Evolutionary conservation across 2,888 invertebrate genomes (phyloP).

Genomic region (Operophtera brumata): DNA sequence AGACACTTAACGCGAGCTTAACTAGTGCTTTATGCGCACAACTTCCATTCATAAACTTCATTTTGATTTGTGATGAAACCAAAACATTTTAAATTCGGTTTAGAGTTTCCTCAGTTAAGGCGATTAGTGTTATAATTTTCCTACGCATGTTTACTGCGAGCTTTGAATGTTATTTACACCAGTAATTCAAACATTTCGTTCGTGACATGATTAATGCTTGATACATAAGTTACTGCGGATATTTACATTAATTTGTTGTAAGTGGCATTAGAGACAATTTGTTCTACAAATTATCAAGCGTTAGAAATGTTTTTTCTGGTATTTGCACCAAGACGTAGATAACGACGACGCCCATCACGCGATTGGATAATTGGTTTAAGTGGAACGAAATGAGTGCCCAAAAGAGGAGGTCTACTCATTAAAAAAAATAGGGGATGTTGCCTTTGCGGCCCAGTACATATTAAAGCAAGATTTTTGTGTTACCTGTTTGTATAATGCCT

Average conservation of each 20-base stretch:
- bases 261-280: constrained; percentile 53
- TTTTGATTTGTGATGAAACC: constrained; percentile 69
- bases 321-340: constrained; percentile 28
- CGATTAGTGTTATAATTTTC: constrained; percentile 59
- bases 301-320: constrained; percentile 47
- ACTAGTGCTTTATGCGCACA: constrained; percentile 65
- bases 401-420: background rate
- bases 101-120: constrained; percentile 53
- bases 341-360: constrained; percentile 18
- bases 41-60: constrained; percentile 66
- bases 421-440: no score
- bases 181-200: constrained; percentile 29
- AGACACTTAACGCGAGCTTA: constrained; percentile 71
- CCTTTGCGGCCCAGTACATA: no score
- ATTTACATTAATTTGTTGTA: constrained; percentile 35
- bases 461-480: background rate
- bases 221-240: constrained; percentile 31
- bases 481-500: no score
- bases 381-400: constrained; percentile 9
- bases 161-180: constrained; percentile 37
- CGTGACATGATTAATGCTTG: constrained; percentile 29
- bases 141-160: constrained; percentile 36
- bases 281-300: constrained; percentile 54
- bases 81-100: constrained; percentile 48
- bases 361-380: constrained; percentile 29